These are phyloP conservation scores for Gymnogyps californianus DNA, from an alignment of 2,113 vertebrate genomes.

Conservation along the genomic window DNA sequence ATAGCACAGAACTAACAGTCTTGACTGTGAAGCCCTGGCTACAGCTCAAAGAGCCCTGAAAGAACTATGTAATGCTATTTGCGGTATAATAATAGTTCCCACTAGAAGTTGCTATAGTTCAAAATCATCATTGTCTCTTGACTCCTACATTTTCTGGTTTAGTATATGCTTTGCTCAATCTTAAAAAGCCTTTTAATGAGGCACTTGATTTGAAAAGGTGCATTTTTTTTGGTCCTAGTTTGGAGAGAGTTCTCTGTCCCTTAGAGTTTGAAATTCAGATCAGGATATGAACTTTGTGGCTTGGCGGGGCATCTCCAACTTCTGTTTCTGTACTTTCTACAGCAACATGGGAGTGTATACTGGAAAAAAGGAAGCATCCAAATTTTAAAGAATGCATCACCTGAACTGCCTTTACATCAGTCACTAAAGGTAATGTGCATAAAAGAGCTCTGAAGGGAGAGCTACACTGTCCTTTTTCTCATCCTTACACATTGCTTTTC, in stretches of 20 bases:
- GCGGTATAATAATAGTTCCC: neutral
- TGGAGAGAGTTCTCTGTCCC: neutral
- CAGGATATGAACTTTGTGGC: neutral
- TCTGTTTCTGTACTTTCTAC: neutral
- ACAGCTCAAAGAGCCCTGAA: neutral
- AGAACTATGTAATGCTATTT: neutral
- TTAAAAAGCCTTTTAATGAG: neutral
- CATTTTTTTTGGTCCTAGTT: neutral
- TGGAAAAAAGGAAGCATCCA: constrained; percentile 83
- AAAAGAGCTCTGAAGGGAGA: neutral
- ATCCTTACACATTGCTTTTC: neutral
- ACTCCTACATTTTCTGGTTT: neutral
- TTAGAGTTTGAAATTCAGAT: neutral
- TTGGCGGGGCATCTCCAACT: neutral
- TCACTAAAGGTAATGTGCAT: constrained; percentile 78
- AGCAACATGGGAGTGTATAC: constrained; percentile 97
- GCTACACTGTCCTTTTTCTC: neutral
- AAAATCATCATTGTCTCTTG: neutral
- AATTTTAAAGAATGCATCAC: constrained; percentile 71
- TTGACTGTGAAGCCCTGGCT: neutral
- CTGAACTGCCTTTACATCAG: constrained; percentile 68
- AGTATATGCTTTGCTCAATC: neutral
- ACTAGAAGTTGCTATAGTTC: neutral
- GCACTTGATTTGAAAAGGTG: neutral
- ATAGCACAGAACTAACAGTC: neutral